Evolutionary conservation across 2,888 invertebrate genomes (phyloP), one percentile per base, ranked within the genome.

Genomic region (Lepidochrysops patricia): DNA sequence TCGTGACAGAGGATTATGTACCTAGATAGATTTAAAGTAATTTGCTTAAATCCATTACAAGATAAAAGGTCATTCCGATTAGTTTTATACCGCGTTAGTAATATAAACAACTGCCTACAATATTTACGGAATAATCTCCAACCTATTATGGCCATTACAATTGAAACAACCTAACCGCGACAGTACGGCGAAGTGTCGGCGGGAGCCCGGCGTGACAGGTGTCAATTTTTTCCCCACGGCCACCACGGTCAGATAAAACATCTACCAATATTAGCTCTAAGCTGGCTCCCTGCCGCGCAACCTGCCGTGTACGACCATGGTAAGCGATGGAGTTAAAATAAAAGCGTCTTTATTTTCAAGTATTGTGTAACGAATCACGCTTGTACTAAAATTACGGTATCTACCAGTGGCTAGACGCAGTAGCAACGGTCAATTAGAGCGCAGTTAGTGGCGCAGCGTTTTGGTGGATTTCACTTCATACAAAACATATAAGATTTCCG

Each of bases 191-290:
- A 15, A 32, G 54, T 60, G 68, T 68, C 66, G 66, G 68, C 70
- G 70, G 69, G 70, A 69, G 70, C 70, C 60, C 57, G 57, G 63
- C 60, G 66, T 62, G 72, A 71, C 72, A 72, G 71, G 70, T 72
- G 72, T 72, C 72, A 70, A 69, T 71, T 71, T 72, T 71, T 71
- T 72, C 67, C 67, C 67, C 64, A 67, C 63, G 60, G 61, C 62
- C 66, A 64, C 63, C 66, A 37, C 52, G n/a, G n/a, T n/a, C n/a
- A 57, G 60, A 61, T 52, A 50, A 35, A 61, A 37, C 25, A 60
- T 56, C 48, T 62, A 58, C 52, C 58, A 62, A 62, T 64, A 62
- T 64, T 62, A 60, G 58, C 63, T 57, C 59, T 63, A 52, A 57
- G 63, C 59, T 49, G 64, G 61, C 66, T 57, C 65, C 70, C 68